Conservation (phyloP, 92 coral and sea anemone genomes). For the Epizoanthus stellaris region DNA sequence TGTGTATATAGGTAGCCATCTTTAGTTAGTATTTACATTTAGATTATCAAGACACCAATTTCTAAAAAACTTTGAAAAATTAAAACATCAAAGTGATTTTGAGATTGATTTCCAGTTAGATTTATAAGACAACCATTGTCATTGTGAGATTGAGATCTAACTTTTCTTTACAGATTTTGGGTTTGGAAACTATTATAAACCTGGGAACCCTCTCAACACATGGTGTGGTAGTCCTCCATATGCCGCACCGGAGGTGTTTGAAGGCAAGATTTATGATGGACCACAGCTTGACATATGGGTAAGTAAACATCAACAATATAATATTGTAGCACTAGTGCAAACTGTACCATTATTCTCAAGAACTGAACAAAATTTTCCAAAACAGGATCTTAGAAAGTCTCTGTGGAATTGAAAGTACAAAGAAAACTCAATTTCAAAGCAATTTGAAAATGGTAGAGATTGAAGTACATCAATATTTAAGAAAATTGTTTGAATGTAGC, state of each 20-base stretch:
- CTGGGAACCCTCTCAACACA: constrained; percentile 95
- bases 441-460: no score
- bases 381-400: neutral
- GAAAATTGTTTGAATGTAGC: no score
- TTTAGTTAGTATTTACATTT: no score
- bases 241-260: constrained; percentile 99
- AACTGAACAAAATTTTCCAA: neutral
- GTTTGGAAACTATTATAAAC: constrained; percentile 96
- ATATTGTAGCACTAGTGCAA: neutral
- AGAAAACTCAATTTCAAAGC: no score
- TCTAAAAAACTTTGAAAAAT: no score
- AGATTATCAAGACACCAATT: no score
- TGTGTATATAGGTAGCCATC: no score
- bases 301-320: constrained; percentile 25
- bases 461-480: no score
- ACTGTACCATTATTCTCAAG: neutral
- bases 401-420: no score
- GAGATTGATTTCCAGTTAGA: no score
- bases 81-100: no score
- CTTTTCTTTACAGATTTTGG: constrained; percentile 82
- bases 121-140: neutral
- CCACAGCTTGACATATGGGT: constrained; percentile 99
- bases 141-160: neutral
- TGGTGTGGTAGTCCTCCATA: constrained; percentile 99
- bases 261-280: constrained; percentile 99